Conservation (phyloP, 2,797 vertebrate genomes). For the Amniataba percoides region DNA sequence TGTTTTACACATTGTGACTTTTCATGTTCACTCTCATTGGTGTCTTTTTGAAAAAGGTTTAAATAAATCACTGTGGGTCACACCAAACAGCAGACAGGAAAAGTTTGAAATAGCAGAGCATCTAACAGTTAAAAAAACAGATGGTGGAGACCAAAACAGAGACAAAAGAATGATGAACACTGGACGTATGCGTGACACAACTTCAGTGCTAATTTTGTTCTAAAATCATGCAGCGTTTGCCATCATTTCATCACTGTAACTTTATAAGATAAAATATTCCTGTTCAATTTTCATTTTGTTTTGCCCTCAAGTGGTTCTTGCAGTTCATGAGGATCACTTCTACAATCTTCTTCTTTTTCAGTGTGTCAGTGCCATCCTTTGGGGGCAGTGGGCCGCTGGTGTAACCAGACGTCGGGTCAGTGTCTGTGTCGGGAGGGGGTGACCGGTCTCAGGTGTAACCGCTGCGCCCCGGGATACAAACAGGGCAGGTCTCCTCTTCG, state of each 20-base stretch:
- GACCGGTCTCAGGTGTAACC: slow-evolving; percentile 89
- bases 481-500: slow-evolving; percentile 89
- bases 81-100: background rate
- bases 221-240: background rate
- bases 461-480: slow-evolving; percentile 89
- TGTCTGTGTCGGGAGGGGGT: slow-evolving; percentile 92
- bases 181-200: background rate
- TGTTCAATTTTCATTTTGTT: background rate
- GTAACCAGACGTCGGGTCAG: slow-evolving; percentile 93
- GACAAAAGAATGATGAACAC: background rate
- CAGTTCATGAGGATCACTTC: rapidly evolving
- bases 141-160: background rate
- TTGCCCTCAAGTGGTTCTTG: background rate
- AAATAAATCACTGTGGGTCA: background rate
- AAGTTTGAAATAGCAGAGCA: background rate
- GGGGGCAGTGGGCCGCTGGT: slow-evolving; percentile 88
- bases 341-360: slow-evolving; percentile 51
- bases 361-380: slow-evolving; percentile 92
- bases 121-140: background rate
- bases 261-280: background rate
- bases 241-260: background rate
- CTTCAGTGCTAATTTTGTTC: background rate
- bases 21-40: background rate
- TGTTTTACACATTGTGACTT: background rate
- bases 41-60: background rate